phyloP scores from a whole-genome alignment of 2,113 vertebrate species.

The Scartelaos histophorus region DNA sequence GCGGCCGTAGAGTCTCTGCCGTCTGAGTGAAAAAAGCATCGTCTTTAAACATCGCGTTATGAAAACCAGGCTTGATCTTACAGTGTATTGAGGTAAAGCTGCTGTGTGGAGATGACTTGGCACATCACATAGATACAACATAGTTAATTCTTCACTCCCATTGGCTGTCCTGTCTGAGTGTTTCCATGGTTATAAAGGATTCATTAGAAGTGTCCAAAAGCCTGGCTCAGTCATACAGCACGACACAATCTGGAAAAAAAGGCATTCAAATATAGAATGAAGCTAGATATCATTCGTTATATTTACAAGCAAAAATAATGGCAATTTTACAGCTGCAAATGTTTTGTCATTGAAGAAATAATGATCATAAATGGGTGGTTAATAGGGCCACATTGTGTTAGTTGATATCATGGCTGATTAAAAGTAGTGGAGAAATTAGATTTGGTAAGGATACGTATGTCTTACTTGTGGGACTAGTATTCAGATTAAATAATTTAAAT shows the following conservation, averaged over 20 bases:
- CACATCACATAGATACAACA: constrained; percentile 32
- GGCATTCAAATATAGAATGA: constrained; percentile 14
- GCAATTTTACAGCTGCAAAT: not conserved
- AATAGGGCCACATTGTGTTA: not conserved
- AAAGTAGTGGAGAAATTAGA: not conserved
- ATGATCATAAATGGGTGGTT: not conserved
- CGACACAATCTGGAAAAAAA: constrained; percentile 14
- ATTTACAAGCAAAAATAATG: constrained; percentile 35
- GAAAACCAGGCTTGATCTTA: not conserved
- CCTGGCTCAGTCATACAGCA: constrained; percentile 28
- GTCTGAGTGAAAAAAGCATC: not conserved
- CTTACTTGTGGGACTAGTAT: not conserved
- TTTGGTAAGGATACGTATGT: not conserved
- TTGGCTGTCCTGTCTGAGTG: constrained; percentile 13
- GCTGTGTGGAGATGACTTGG: constrained; percentile 27
- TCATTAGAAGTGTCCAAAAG: constrained; percentile 18
- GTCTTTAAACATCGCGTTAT: not conserved
- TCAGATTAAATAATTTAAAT: not conserved
- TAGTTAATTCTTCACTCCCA: constrained; percentile 14
- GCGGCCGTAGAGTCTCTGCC: not conserved
- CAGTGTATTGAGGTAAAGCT: constrained; percentile 36
- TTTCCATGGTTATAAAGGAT: constrained; percentile 13
- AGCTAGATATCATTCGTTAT: constrained; percentile 18
- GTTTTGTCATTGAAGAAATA: not conserved
- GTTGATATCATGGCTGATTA: not conserved